Percentiles rank a stretch among this genome's conserved stretches.
These are phyloP conservation scores for Sipha maydis DNA, from an alignment of 2,888 invertebrate genomes.

Conservation along the genomic window DNA sequence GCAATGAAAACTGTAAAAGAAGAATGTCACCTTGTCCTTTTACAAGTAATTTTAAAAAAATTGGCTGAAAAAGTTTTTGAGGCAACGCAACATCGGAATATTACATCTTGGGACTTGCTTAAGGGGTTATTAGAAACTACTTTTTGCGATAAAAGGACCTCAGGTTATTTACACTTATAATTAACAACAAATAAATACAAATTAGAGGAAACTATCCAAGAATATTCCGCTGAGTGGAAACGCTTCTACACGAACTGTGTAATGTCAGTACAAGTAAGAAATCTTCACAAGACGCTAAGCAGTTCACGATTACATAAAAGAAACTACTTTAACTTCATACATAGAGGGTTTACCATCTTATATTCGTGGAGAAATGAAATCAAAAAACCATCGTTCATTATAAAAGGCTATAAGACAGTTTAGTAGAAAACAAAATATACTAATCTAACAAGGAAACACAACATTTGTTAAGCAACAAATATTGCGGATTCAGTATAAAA, in stretches of 20 bases:
- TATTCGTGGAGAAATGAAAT: neutral
- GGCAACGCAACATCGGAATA: neutral
- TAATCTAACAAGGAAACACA: conserved; percentile 1
- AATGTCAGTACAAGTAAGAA: neutral
- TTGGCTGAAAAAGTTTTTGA: neutral
- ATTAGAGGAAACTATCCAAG: neutral
- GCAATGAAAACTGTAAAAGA: neutral
- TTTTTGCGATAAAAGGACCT: neutral
- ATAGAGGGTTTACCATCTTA: neutral
- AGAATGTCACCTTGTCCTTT: neutral
- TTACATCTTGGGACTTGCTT: neutral
- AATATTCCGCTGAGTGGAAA: conserved; percentile 2
- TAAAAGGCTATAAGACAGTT: neutral
- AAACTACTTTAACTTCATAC: neutral
- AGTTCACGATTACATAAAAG: neutral
- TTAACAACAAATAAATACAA: neutral
- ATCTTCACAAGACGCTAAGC: neutral
- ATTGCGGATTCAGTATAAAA: neutral
- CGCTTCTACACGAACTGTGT: neutral
- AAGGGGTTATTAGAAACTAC: neutral
- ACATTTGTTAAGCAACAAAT: neutral
- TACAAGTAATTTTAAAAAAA: neutral
- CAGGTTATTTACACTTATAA: conserved; percentile 1
- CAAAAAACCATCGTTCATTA: neutral
- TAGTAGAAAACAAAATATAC: conserved; percentile 13